Evolutionary conservation across 2,888 invertebrate species (phyloP), one percentile per base, ranked within the genome.

Genomic region (Mesorhabditis spiculigera): DNA sequence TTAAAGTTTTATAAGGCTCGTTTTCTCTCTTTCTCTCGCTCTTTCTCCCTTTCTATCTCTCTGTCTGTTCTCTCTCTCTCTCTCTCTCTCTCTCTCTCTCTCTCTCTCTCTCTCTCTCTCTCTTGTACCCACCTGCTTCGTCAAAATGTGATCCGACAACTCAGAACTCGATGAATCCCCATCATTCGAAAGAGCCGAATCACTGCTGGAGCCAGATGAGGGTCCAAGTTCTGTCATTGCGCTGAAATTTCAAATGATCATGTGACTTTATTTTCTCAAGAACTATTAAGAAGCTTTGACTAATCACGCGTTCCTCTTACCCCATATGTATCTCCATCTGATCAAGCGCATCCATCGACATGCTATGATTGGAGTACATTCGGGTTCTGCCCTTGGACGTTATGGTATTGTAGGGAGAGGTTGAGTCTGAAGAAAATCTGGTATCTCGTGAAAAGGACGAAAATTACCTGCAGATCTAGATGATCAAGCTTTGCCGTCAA

Each of bases 121-220:
- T 1, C n/a, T n/a, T n/a, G n/a, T 10, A 50, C 58, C n/a, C n/a
- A 28, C 13, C 13, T 43, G 45, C 63, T 71, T 65, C 1, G n/a
- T 68, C 68, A 70, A 67, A 13, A 63, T 43, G 10, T 63, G 43
- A 16, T 69, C 69, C 43, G 76, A 68, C 5, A 77, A 50, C 13
- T 79, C 79, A 0, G 79, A 79, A n/a, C 75, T 76, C 0, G 77
- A 75, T 0, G 76, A 75, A n/a, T 76, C 76, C 5, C 79, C 79
- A 62, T 77, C 77, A 44, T 75, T 74, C 16, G 75, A 75, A 58
- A 71, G 50, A 8, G 75, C 77, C 6, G 76, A 75, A 64, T 75
- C 68, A 8, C 69, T 68, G 5, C 44, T 28, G 42, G 45, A 16
- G 10, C 28, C 75, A 4, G 66, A 66, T 4, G 71, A 68, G 10